Evolutionary conservation across 2,113 vertebrate genomes (phyloP), one percentile per base, ranked within the genome.

Genomic region (Trematocara zebra): DNA sequence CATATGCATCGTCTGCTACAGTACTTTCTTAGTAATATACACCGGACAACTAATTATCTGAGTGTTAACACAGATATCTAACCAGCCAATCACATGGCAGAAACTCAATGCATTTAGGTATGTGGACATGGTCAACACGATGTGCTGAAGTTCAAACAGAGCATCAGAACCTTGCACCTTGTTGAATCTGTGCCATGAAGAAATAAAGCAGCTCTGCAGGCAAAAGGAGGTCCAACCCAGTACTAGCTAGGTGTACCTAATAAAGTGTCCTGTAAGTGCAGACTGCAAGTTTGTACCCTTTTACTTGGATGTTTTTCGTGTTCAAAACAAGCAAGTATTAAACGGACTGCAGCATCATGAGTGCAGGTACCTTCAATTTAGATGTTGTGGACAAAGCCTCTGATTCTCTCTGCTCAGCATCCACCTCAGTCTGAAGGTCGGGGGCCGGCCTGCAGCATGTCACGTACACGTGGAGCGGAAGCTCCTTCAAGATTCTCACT

Each of bases 401-500:
- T 8, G 95, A 23, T 79, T 93, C 91, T 54, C 96, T 84, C 72
- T 91, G 92, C 18, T 94, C 94, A 15, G 94, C 9, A 81, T 97
- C 97, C 56, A 92, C 47, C 1, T 96, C 95, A 61, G 86, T 10
- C 12, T 90, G 11, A 4, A 94, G 84, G 2, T 95, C 93, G 86
- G 95, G 96, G 67, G 97, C 92, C 0, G 96, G 97, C 78, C 97
- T 97, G 83, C 97, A 99, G 93, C 98, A 99, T 1, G 97, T 97
- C 97, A 99, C 96, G 82, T 95, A 96, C 18, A 99, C 98, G 15
- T 91, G 94, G 83, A 99, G 61, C 2, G 99, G 98, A 49, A 99
- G 95, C 74, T 99, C 98, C 94, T 98, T 99, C 91, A 99, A 94
- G 93, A 99, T 98, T 88, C 91, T 96, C 31, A 99, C 97, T 6